These are phyloP conservation scores for Melanotaenia pygmaea DNA, from an alignment of 2,797 vertebrate genomes.

Conservation along the genomic window DNA sequence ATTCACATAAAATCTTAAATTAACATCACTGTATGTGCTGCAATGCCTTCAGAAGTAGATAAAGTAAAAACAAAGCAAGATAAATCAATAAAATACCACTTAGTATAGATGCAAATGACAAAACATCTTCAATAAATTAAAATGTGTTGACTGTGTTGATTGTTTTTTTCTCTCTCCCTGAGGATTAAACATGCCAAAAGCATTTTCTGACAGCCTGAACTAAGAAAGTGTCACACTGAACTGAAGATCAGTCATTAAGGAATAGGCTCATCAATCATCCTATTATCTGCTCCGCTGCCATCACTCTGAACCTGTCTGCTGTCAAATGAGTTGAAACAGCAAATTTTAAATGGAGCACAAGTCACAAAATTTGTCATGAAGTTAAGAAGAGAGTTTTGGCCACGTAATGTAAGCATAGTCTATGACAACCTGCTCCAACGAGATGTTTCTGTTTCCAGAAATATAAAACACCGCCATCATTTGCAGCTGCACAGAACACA, in stretches of 20 bases:
- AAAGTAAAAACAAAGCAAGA: background rate
- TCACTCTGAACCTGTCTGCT: conserved; percentile 20
- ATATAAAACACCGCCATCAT: conserved; percentile 33
- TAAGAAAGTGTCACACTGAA: conserved; percentile 17
- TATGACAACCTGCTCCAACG: conserved; percentile 26
- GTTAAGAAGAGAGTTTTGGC: conserved; percentile 25
- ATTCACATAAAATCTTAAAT: background rate
- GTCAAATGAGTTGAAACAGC: conserved; percentile 37
- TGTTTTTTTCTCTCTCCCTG: no score
- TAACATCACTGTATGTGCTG: background rate
- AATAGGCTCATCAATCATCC: conserved; percentile 40
- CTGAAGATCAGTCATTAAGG: conserved; percentile 14
- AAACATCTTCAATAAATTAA: background rate
- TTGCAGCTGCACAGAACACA: conserved; percentile 10
- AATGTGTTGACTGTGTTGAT: background rate
- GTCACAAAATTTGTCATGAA: conserved; percentile 42
- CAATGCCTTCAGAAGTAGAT: background rate
- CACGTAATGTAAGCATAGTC: conserved; percentile 4
- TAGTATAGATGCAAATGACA: background rate
- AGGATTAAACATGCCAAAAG: conserved; percentile 8
- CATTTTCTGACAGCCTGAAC: conserved; percentile 21
- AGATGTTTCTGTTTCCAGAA: conserved; percentile 6
- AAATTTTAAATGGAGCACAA: conserved; percentile 35
- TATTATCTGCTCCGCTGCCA: conserved; percentile 28
- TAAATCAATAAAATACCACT: background rate